Evolutionary conservation across 1,140 invertebrate genomes (phyloP), one percentile per base, ranked within the genome.

Genomic region (Cephus cinctus): DNA sequence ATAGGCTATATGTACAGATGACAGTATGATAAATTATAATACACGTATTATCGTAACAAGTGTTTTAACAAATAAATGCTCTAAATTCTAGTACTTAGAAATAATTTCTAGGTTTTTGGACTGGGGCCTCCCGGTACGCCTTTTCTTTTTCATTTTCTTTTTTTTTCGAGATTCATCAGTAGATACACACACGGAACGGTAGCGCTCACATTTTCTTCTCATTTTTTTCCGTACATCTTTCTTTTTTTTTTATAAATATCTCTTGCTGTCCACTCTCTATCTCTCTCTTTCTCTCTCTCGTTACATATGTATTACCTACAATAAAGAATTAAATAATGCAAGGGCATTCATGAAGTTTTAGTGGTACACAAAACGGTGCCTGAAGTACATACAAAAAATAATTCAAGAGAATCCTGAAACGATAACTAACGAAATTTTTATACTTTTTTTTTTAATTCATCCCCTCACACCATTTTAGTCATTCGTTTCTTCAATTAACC

Each of bases 11-110:
- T 73, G 56, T 73, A 73, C 70, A 73, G 59, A 65, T 59, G 67
- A 73, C 57, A 64, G 51, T 66, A 58, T 70, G 57, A 63, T 71
- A 71, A 73, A 65, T 64, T 70, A 73, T 73, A 68, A 67, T 70
- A 71, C 64, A 73, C 55, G 57, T 63, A 65, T 65, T 67, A 61
- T 68, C 47, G 57, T 65, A 71, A 68, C 71, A 68, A 61, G 55
- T 63, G 52, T 55, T 51, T 64, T 66, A 71, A 71, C 65, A 72
- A 71, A 70, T 70, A 67, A 71, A 69, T 63, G 60, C 52, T 61
- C 60, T 71, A 71, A 56, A 65, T 61, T 69, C 65, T 63, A 42
- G 56, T 69, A 66, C 54, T 67, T 56, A 55, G 56, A 60, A 62
- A 63, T 65, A 59, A 58, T 50, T 57, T 54, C 58, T 69, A 64